Evolutionary conservation across 2,113 vertebrate genomes (phyloP).

Genomic region (Melospiza melodia): DNA sequence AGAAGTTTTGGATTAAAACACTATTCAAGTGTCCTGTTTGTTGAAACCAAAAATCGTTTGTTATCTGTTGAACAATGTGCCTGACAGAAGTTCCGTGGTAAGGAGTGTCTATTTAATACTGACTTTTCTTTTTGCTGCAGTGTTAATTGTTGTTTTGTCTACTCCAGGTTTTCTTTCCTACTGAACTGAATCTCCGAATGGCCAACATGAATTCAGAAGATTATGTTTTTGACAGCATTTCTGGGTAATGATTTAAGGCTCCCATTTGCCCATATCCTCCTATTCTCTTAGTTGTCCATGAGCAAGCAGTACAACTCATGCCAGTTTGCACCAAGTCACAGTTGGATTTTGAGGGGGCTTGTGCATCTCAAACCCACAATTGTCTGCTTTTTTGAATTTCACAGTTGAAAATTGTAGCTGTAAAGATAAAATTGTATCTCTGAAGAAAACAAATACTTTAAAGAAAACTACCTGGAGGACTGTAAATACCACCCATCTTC

Average conservation of each 20-base stretch:
- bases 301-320: background rate
- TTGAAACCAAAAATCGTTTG: background rate
- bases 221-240: slow-evolving; percentile 84
- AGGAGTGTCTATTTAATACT: background rate
- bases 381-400: background rate
- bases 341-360: background rate
- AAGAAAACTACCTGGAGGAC: background rate
- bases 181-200: slow-evolving; percentile 95
- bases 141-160: slow-evolving; percentile 62
- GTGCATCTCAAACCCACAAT: background rate
- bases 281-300: background rate
- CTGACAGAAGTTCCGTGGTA: background rate
- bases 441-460: background rate
- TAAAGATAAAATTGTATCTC: background rate
- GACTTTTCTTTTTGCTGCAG: background rate
- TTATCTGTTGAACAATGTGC: background rate
- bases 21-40: background rate
- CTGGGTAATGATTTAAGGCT: slow-evolving; percentile 72
- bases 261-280: background rate
- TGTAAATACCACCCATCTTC: background rate
- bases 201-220: slow-evolving; percentile 89
- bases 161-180: slow-evolving; percentile 90
- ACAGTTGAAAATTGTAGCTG: background rate
- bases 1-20: background rate
- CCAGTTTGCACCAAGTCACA: accelerated